Evolutionary conservation across 2,797 vertebrate species (phyloP).

Genomic region (Acanthis flammea): DNA sequence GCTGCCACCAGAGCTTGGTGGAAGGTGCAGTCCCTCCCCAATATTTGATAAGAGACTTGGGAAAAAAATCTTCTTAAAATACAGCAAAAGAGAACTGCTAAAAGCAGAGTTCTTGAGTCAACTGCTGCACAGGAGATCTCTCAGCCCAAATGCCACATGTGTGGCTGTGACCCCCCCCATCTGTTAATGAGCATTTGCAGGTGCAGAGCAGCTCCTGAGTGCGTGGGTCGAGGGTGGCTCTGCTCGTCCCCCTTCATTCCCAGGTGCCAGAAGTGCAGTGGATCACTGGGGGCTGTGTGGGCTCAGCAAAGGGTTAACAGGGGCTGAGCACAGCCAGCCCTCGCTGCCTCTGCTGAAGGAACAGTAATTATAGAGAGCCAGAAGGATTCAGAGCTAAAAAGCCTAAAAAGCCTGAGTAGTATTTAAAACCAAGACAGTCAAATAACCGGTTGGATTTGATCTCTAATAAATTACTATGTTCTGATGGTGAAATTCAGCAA

Average conservation of each 20-base stretch:
- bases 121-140: neutral
- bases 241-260: neutral
- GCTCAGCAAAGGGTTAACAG: constrained; percentile 46
- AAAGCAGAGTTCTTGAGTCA: neutral
- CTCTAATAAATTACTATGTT: constrained; percentile 67
- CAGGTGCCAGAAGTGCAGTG: neutral
- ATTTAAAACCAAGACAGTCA: constrained; percentile 67
- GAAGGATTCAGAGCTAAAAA: neutral
- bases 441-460: constrained; percentile 61
- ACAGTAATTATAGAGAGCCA: constrained; percentile 66
- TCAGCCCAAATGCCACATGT: neutral
- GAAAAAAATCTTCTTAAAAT: constrained; percentile 1
- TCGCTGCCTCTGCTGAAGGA: constrained; percentile 12
- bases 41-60: neutral
- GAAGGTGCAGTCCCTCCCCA: neutral
- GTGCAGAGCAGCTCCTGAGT: neutral
- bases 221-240: neutral
- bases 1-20: neutral
- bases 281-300: accelerated
- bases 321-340: neutral
- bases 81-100: neutral
- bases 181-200: neutral
- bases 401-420: constrained; percentile 18
- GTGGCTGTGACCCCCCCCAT: neutral
- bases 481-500: constrained; percentile 42